phyloP scores from a whole-genome alignment of 2,888 invertebrate species.

The Lasioglossum figueresi region DNA sequence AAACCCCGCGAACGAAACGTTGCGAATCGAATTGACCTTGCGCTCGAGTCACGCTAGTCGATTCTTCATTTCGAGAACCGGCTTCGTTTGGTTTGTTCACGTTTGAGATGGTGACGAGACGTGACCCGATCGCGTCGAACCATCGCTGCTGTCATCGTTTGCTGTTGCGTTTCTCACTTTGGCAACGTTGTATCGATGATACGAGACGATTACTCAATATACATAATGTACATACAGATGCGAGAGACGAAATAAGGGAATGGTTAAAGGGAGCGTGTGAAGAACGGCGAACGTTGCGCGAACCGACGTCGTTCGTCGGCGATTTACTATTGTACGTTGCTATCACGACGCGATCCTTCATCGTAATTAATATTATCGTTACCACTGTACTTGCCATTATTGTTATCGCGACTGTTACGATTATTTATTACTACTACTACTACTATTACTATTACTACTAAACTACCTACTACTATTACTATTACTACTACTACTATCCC shows the following conservation, averaged over 20 bases:
- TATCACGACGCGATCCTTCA: slow-evolving; percentile 49
- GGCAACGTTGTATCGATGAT: slow-evolving; percentile 15
- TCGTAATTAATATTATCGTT: slow-evolving; percentile 61
- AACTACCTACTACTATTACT: slow-evolving; percentile 43
- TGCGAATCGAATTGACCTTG: neutral
- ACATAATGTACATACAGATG: slow-evolving; percentile 73
- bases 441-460: slow-evolving; percentile 49
- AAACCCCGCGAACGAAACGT: neutral
- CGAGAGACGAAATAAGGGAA: neutral
- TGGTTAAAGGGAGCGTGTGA: neutral
- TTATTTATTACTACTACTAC: slow-evolving; percentile 63
- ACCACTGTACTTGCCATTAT: slow-evolving; percentile 67
- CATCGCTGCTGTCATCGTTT: slow-evolving; percentile 21
- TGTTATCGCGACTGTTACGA: slow-evolving; percentile 67
- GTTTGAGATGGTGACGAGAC: neutral
- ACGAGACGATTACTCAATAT: slow-evolving; percentile 57
- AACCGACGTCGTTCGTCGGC: slow-evolving; percentile 45
- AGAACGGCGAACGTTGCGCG: neutral
- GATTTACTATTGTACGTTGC: slow-evolving; percentile 61
- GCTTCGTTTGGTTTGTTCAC: neutral
- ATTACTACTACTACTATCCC: slow-evolving; percentile 28
- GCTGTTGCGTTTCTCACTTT: slow-evolving; percentile 11
- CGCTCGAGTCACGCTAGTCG: neutral
- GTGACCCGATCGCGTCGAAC: slow-evolving; percentile 19
- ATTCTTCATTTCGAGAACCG: neutral